These are phyloP conservation scores for Alfaro cultratus DNA, from an alignment of 2,797 vertebrate species.

Conservation along the genomic window DNA sequence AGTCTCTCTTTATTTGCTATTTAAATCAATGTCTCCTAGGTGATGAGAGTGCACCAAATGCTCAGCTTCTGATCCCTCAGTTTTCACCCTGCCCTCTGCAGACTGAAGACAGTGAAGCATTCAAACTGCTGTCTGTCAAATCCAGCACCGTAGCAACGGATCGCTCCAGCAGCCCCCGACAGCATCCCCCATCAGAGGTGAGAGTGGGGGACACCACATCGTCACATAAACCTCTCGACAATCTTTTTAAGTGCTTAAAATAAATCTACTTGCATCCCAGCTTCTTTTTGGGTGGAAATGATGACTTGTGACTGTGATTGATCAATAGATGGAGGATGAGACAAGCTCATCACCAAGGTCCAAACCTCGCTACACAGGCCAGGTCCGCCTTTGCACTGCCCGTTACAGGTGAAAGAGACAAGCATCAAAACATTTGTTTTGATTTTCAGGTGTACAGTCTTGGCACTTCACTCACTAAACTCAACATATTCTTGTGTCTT, in stretches of 20 bases:
- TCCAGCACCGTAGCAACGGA: conserved; percentile 80
- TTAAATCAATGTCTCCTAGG: conserved; percentile 84
- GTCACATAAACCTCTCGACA: not conserved
- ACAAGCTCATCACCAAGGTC: conserved; percentile 86
- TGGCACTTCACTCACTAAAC: not conserved
- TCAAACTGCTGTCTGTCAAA: conserved; percentile 79
- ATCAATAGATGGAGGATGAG: conserved; percentile 92
- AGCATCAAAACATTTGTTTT: not conserved
- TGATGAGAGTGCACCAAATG: conserved; percentile 82
- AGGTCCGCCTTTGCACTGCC: conserved; percentile 96
- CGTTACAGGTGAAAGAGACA: conserved; percentile 89
- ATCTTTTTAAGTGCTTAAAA: not conserved
- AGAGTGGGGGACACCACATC: conserved; percentile 45
- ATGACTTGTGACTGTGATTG: not conserved
- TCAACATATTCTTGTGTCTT: not conserved
- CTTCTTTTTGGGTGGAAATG: not conserved
- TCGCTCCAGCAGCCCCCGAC: conserved; percentile 80
- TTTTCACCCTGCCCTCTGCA: conserved; percentile 80
- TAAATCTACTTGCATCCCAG: not conserved
- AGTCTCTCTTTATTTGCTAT: conserved; percentile 73
- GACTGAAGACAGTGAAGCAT: conserved; percentile 78
- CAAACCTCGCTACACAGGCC: conserved; percentile 95
- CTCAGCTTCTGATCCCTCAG: conserved; percentile 81
- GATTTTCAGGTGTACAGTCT: not conserved
- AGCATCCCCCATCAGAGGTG: conserved; percentile 88